Evolutionary conservation across 2,888 invertebrate genomes (phyloP).

Genomic region (Dasysyrphus tricinctus): DNA sequence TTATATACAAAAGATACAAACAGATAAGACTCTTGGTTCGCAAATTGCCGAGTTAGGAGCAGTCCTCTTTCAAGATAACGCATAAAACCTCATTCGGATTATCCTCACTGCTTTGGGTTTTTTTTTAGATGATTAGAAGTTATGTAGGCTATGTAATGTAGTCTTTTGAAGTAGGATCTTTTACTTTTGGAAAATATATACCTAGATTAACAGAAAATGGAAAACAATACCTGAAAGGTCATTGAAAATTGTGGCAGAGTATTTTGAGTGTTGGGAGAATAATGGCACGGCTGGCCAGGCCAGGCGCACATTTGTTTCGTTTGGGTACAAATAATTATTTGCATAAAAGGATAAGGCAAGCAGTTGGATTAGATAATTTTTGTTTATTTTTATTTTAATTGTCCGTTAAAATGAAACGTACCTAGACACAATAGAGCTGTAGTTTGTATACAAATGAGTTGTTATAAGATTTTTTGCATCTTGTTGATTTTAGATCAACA

Average conservation of each 20-base stretch:
- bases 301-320: conserved; percentile 22
- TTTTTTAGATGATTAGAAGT: conserved; percentile 40
- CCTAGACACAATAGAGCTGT: not conserved
- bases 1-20: conserved; percentile 54
- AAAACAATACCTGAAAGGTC: conserved; percentile 18
- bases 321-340: conserved; percentile 45
- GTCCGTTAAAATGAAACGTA: not conserved
- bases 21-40: conserved; percentile 22
- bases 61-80: conserved; percentile 23
- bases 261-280: not conserved
- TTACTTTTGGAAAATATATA: conserved; percentile 8
- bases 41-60: conserved; percentile 39
- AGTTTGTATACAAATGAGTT: not conserved
- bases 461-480: no score
- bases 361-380: conserved; percentile 31
- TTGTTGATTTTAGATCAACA: no score
- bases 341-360: conserved; percentile 55
- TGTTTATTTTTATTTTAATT: conserved; percentile 44
- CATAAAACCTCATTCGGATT: conserved; percentile 35
- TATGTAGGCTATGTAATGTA: not conserved
- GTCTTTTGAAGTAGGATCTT: conserved; percentile 8
- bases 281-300: not conserved
- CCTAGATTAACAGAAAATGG: conserved; percentile 11
- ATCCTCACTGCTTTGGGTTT: conserved; percentile 48
- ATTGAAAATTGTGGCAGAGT: not conserved